Percentiles rank a stretch among this genome's conserved stretches.
Conservation (phyloP, 2,888 invertebrate genomes). For the Hipparchia semele region DNA sequence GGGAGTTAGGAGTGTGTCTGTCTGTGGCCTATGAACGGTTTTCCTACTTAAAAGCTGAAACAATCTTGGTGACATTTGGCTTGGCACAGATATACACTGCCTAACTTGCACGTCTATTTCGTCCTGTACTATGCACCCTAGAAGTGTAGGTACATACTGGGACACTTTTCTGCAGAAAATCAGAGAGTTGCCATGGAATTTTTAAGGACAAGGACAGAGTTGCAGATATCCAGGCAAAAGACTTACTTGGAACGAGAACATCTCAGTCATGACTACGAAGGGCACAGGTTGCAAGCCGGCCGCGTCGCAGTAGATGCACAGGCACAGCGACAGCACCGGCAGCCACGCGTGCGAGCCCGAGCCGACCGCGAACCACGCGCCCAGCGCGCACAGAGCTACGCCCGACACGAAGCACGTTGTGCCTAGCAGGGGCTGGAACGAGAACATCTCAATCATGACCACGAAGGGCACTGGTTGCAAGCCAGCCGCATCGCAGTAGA, state of each 20-base stretch:
- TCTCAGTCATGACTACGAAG: conserved; percentile 77
- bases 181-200: too few species aligned
- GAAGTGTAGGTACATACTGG: too few species aligned
- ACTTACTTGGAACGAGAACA: conserved; percentile 73
- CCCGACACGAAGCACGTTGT: conserved; percentile 70
- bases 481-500: conserved; percentile 76
- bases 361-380: conserved; percentile 65
- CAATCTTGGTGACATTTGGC: too few species aligned
- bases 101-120: too few species aligned
- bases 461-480: conserved; percentile 76
- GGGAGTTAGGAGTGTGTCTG: too few species aligned
- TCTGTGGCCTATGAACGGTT: too few species aligned
- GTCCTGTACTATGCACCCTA: too few species aligned
- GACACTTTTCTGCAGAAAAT: too few species aligned
- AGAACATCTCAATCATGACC: conserved; percentile 72
- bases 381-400: conserved; percentile 61
- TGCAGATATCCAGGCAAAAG: neutral
- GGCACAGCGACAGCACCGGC: conserved; percentile 67
- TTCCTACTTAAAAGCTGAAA: too few species aligned
- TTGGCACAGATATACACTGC: too few species aligned
- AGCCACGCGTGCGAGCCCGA: conserved; percentile 55
- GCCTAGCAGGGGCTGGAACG: conserved; percentile 64
- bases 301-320: conserved; percentile 77
- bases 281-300: conserved; percentile 75
- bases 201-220: too few species aligned